phyloP scores from a whole-genome alignment of 2,888 invertebrate species.

The Nemotelus nigrinus region DNA sequence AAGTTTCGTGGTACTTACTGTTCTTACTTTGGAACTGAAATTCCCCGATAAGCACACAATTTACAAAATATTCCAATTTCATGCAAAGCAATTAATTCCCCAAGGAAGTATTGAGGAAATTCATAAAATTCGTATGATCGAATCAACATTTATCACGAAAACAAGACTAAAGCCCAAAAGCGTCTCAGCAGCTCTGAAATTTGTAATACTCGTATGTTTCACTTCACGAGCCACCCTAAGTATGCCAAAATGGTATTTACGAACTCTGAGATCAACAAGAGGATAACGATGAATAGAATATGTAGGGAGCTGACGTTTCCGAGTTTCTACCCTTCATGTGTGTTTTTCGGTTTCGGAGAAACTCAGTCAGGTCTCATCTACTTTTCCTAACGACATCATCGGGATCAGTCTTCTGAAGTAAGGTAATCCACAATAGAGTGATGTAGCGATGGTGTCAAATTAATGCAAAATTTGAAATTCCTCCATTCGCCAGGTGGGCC shows the following conservation, averaged over 20 bases:
- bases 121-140: conserved; percentile 11
- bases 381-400: conserved; percentile 16
- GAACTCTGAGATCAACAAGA: no score
- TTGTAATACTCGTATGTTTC: no score
- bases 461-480: conserved; percentile 25
- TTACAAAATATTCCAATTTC: no score
- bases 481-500: not conserved
- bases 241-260: no score
- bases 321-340: conserved; percentile 12
- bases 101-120: conserved; percentile 10
- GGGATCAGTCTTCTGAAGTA: conserved; percentile 29
- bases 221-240: no score
- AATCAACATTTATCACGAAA: conserved; percentile 20
- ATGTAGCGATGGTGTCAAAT: conserved; percentile 34
- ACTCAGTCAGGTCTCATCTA: conserved; percentile 1
- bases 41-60: no score
- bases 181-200: not conserved
- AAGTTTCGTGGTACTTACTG: no score
- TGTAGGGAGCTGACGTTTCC: conserved; percentile 3
- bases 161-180: conserved; percentile 9
- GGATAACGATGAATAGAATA: not conserved
- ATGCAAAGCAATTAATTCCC: not conserved
- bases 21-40: no score
- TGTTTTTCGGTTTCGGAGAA: not conserved
- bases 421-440: conserved; percentile 17